Percentiles rank a stretch among this genome's conserved stretches.
These are phyloP conservation scores for Agapostemon virescens DNA, from an alignment of 2,888 invertebrate genomes.

Conservation along the genomic window DNA sequence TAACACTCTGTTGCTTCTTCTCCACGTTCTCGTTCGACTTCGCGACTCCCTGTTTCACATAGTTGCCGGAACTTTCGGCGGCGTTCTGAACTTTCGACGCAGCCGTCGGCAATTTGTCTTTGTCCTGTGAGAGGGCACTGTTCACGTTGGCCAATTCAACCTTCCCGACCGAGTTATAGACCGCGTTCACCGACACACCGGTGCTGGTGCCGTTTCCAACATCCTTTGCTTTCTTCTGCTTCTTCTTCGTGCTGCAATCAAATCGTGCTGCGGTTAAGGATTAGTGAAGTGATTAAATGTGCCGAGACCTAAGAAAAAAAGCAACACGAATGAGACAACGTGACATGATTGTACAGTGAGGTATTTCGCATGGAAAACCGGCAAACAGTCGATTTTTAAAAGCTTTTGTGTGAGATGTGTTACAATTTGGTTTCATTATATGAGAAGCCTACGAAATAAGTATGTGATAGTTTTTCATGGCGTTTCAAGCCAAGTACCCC, in stretches of 20 bases:
- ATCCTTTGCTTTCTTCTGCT: constrained; percentile 74
- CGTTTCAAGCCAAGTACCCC: too few species aligned
- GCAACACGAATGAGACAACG: not conserved
- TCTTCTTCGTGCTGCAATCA: constrained; percentile 76
- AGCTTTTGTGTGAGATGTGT: too few species aligned
- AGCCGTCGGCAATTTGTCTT: constrained; percentile 56
- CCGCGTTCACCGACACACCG: constrained; percentile 43
- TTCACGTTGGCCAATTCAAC: constrained; percentile 57
- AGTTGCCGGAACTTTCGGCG: constrained; percentile 61
- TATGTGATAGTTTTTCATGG: too few species aligned
- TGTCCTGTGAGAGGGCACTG: constrained; percentile 53
- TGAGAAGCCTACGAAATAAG: too few species aligned
- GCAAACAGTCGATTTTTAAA: too few species aligned
- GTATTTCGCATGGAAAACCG: too few species aligned
- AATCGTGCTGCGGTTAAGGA: constrained; percentile 24
- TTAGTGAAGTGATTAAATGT: constrained; percentile 17
- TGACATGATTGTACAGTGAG: not conserved
- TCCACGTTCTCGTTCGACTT: constrained; percentile 62
- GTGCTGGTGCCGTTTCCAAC: constrained; percentile 46
- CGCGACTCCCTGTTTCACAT: constrained; percentile 50
- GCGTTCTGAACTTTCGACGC: constrained; percentile 55
- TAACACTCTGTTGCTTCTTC: constrained; percentile 61
- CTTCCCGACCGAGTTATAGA: constrained; percentile 53
- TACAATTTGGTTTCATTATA: too few species aligned
- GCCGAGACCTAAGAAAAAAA: not conserved